Percentiles rank a stretch among this genome's conserved stretches.
Evolutionary conservation across 2,888 invertebrate species (phyloP).

Genomic region (Xylocampa areola): DNA sequence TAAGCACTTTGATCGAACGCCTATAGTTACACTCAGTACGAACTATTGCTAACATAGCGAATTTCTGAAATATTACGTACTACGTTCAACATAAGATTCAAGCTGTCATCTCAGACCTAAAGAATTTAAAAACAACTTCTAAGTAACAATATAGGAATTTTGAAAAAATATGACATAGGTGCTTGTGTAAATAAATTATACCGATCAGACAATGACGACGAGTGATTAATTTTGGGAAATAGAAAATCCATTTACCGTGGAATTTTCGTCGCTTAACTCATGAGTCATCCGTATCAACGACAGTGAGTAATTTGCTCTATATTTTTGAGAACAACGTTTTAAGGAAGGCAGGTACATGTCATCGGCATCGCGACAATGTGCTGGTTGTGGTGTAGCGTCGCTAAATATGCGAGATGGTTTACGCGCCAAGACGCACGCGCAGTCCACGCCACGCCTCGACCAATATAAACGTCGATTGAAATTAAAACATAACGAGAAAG

Average conservation of each 20-base stretch:
- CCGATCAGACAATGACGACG: slow-evolving; percentile 30
- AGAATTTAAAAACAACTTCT: slow-evolving; percentile 10
- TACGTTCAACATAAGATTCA: slow-evolving; percentile 8
- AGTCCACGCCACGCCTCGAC: slow-evolving; percentile 79
- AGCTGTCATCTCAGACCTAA: slow-evolving; percentile 7
- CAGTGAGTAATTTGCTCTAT: slow-evolving; percentile 59
- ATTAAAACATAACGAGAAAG: slow-evolving; percentile 78
- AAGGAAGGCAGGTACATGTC: slow-evolving; percentile 70
- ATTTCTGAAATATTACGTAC: slow-evolving; percentile 13
- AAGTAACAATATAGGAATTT: slow-evolving; percentile 24
- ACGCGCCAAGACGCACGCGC: slow-evolving; percentile 79
- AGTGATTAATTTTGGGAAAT: slow-evolving; percentile 41
- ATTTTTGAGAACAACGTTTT: slow-evolving; percentile 48
- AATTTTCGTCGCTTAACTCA: slow-evolving; percentile 35
- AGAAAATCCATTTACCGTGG: slow-evolving; percentile 40
- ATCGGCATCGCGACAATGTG: slow-evolving; percentile 68
- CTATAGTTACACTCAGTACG: slow-evolving; percentile 15
- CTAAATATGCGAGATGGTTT: slow-evolving; percentile 61
- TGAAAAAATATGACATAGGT: slow-evolving; percentile 15
- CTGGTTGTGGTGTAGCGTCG: slow-evolving; percentile 46
- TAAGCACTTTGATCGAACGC: slow-evolving; percentile 12
- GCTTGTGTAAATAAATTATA: slow-evolving; percentile 15
- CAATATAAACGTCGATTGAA: slow-evolving; percentile 84
- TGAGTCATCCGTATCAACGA: slow-evolving; percentile 54
- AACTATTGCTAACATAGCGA: slow-evolving; percentile 19